phyloP scores from a whole-genome alignment of 2,797 vertebrate species.

The Melanogrammus aeglefinus region DNA sequence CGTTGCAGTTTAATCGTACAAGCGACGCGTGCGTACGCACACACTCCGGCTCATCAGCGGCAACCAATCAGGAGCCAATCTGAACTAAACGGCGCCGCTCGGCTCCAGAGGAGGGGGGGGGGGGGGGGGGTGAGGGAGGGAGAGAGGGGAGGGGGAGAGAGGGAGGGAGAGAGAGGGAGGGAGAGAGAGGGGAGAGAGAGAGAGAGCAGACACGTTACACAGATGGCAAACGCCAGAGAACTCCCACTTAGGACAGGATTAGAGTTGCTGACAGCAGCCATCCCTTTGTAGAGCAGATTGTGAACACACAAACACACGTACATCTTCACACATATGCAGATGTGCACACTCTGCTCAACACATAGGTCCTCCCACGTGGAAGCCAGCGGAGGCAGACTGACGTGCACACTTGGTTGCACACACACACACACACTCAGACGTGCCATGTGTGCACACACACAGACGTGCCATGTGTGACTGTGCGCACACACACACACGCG shows the following conservation, averaged over 20 bases:
- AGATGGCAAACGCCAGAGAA: conserved; percentile 43
- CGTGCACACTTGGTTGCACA: conserved; percentile 18
- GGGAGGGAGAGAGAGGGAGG: too few species aligned
- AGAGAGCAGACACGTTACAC: conserved; percentile 20
- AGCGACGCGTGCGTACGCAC: too few species aligned
- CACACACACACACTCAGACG: too few species aligned
- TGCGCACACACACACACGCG: background rate
- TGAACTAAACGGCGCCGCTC: too few species aligned
- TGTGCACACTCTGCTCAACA: too few species aligned
- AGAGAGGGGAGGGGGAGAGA: background rate
- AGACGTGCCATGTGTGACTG: background rate
- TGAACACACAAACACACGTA: conserved; percentile 15
- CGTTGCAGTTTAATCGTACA: too few species aligned
- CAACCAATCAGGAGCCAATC: too few species aligned
- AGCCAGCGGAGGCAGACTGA: conserved; percentile 35
- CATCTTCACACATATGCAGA: background rate
- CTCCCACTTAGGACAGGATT: conserved; percentile 31
- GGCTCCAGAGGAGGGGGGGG: too few species aligned
- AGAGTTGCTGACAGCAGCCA: conserved; percentile 14
- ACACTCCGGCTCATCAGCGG: too few species aligned
- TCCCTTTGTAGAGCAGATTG: conserved; percentile 19
- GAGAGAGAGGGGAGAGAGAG: background rate
- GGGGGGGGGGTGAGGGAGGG: too few species aligned
- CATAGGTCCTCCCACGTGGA: too few species aligned
- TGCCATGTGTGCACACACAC: background rate